Evolutionary conservation across 2,888 invertebrate genomes (phyloP).

Genomic region (Polymixis lichenea): DNA sequence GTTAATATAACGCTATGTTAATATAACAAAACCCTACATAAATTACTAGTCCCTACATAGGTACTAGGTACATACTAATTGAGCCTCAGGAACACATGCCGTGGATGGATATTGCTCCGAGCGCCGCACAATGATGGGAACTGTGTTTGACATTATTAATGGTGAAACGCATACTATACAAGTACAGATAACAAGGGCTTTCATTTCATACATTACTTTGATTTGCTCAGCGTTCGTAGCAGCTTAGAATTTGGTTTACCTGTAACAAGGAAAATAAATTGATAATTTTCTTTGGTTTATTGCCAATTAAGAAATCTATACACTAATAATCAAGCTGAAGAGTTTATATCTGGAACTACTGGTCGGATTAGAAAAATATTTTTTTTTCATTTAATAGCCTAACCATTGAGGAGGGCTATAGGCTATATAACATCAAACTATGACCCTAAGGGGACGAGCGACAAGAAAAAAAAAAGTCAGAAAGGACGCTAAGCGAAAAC

Average conservation of each 20-base stretch:
- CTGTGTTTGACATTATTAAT: constrained; percentile 52
- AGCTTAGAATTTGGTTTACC: constrained; percentile 38
- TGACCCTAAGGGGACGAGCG: no score
- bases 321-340: no score
- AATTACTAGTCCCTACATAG: not conserved
- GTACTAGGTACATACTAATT: constrained; percentile 30
- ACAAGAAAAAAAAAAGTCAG: no score
- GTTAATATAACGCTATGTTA: not conserved
- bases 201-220: not conserved
- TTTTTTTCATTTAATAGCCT: no score
- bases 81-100: constrained; percentile 41
- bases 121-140: constrained; percentile 21
- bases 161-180: constrained; percentile 1
- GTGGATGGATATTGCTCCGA: constrained; percentile 48
- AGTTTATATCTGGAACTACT: no score
- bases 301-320: not conserved
- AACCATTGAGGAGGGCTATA: no score
- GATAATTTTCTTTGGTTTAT: not conserved
- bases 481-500: no score
- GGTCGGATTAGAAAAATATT: no score
- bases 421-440: no score
- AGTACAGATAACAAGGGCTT: not conserved
- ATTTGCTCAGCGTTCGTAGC: not conserved
- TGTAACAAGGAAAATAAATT: constrained; percentile 50
- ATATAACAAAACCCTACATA: constrained; percentile 9